These are phyloP conservation scores for Drosophila truncata DNA, from an alignment of 1,140 invertebrate species.

Conservation along the genomic window DNA sequence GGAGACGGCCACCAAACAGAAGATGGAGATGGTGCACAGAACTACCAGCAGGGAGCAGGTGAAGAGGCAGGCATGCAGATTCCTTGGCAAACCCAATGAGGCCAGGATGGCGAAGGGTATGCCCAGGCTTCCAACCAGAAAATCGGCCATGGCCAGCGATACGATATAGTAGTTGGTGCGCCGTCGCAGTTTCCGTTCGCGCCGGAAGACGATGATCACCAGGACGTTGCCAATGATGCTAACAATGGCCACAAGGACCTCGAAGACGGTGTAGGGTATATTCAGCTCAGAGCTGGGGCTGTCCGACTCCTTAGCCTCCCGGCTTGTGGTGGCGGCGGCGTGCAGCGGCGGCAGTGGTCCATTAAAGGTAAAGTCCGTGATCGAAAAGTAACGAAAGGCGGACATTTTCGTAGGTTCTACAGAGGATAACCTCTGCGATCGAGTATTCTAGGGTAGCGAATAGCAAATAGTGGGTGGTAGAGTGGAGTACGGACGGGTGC, in stretches of 20 bases:
- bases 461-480: conserved; percentile 1
- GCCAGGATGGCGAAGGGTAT: conserved; percentile 94
- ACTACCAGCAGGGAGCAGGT: conserved; percentile 95
- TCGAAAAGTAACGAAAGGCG: conserved; percentile 75
- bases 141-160: conserved; percentile 93
- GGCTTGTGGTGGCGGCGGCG: conserved; percentile 37
- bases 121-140: conserved; percentile 91
- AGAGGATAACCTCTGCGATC: conserved; percentile 1
- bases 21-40: conserved; percentile 96
- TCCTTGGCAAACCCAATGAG: conserved; percentile 90
- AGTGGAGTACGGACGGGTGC: neutral
- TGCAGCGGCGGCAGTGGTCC: conserved; percentile 64
- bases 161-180: conserved; percentile 97
- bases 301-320: conserved; percentile 33
- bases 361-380: conserved; percentile 71
- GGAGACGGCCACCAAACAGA: conserved; percentile 95
- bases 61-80: conserved; percentile 93
- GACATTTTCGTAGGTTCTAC: conserved; percentile 58
- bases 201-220: conserved; percentile 93
- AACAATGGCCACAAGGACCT: conserved; percentile 92
- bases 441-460: conserved; percentile 28
- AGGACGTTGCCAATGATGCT: conserved; percentile 94
- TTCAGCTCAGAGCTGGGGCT: conserved; percentile 70
- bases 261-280: conserved; percentile 87
- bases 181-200: conserved; percentile 91